Evolutionary conservation across 2,113 vertebrate species (phyloP).

Genomic region (Candoia aspera): DNA sequence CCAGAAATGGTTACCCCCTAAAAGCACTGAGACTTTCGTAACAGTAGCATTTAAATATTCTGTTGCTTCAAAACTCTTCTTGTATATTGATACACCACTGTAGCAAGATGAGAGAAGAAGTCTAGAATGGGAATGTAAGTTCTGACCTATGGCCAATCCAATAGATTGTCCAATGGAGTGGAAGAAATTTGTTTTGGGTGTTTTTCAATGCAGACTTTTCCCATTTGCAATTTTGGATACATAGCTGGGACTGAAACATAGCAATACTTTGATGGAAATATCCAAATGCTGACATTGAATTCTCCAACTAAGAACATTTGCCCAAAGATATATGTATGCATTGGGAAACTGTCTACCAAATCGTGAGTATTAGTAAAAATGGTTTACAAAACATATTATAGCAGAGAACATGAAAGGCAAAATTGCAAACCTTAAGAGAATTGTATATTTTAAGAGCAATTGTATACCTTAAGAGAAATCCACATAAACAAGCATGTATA

Average conservation of each 20-base stretch:
- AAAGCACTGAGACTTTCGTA: background rate
- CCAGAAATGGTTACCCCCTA: conserved; percentile 28
- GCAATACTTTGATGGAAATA: background rate
- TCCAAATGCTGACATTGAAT: background rate
- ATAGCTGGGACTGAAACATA: background rate
- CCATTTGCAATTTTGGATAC: background rate
- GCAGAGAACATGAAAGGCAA: background rate
- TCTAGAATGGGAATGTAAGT: background rate
- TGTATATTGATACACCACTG: conserved; percentile 20
- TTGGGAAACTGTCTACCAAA: background rate
- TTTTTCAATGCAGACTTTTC: background rate
- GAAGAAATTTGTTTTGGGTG: background rate
- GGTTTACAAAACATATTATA: background rate
- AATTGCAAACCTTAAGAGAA: background rate
- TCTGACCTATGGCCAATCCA: background rate
- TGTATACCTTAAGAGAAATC: background rate
- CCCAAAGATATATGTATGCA: background rate
- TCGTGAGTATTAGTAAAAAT: background rate
- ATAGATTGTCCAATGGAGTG: background rate
- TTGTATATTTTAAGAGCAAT: background rate
- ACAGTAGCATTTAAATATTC: conserved; percentile 16
- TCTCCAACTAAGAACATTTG: background rate
- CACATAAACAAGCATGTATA: background rate
- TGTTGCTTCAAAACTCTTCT: conserved; percentile 26
- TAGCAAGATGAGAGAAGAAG: background rate